phyloP scores from a whole-genome alignment of 2,888 invertebrate species.

The Salticus scenicus region DNA sequence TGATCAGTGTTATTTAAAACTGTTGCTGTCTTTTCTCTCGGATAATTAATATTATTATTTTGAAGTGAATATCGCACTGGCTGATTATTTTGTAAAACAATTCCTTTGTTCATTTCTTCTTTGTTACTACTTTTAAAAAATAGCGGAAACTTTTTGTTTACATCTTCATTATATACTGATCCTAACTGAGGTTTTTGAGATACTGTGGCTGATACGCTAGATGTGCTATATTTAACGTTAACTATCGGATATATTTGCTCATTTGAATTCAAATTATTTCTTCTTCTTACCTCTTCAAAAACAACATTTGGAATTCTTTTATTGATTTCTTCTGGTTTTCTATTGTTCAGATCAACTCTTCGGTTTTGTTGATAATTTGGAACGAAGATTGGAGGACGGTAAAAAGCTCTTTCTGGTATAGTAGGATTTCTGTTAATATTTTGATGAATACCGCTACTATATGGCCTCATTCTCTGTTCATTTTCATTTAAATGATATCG shows the following conservation, averaged over 20 bases:
- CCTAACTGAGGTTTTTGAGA: neutral
- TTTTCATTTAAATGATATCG: slow-evolving; percentile 37
- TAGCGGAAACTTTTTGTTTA: neutral
- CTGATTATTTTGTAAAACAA: neutral
- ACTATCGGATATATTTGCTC: neutral
- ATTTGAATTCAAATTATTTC: neutral
- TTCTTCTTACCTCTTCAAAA: neutral
- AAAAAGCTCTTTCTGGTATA: slow-evolving; percentile 2
- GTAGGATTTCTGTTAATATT: neutral
- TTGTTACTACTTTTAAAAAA: neutral
- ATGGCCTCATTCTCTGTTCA: neutral
- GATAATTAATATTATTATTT: neutral
- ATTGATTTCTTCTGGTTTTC: neutral
- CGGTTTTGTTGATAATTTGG: slow-evolving; percentile 26
- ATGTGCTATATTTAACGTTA: neutral
- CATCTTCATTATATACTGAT: neutral
- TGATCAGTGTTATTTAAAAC: no score
- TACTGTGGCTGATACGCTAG: neutral
- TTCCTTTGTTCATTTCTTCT: neutral
- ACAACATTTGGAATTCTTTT: neutral
- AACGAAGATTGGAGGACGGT: slow-evolving; percentile 49
- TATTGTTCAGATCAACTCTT: neutral
- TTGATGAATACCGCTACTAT: neutral
- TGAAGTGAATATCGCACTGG: neutral
- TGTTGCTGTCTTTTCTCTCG: neutral